Conservation (phyloP, 1,140 invertebrate genomes). For the Aphelinus certus region DNA sequence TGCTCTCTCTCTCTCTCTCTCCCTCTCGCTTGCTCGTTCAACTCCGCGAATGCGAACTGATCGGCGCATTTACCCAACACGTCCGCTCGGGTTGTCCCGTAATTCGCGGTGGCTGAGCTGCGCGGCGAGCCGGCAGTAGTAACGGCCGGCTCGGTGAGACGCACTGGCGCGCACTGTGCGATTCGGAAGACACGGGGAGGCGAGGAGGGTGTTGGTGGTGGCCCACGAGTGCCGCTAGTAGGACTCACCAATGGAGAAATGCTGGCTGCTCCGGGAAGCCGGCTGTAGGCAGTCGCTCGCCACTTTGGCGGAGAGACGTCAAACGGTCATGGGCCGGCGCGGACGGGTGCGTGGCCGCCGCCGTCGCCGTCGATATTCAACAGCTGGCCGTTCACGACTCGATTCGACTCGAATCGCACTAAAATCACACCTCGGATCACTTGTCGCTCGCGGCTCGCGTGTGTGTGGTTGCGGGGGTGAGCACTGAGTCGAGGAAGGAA, state of each 20-base stretch:
- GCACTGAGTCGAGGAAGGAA: no score
- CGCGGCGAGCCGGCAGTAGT: neutral
- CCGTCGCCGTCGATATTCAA: no score
- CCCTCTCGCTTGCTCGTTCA: no score
- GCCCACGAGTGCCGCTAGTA: neutral
- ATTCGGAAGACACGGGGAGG: neutral
- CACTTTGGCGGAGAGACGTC: slow-evolving; percentile 2
- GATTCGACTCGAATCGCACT: no score
- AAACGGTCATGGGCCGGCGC: neutral
- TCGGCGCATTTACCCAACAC: neutral
- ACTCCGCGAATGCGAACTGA: neutral
- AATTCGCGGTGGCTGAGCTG: no score
- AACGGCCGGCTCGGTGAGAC: neutral
- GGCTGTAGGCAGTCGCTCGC: neutral
- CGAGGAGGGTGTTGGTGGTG: neutral
- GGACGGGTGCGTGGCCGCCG: neutral
- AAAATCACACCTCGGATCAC: no score
- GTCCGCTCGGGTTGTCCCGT: no score
- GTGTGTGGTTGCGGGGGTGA: no score
- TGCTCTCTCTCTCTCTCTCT: slow-evolving; percentile 13
- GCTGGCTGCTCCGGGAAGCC: neutral
- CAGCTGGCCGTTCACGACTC: no score
- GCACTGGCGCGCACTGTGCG: neutral
- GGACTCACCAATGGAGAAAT: slow-evolving; percentile 2
- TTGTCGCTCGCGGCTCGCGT: no score